Conservation (phyloP, 2,113 vertebrate genomes). For the Lophotis ruficrista region DNA sequence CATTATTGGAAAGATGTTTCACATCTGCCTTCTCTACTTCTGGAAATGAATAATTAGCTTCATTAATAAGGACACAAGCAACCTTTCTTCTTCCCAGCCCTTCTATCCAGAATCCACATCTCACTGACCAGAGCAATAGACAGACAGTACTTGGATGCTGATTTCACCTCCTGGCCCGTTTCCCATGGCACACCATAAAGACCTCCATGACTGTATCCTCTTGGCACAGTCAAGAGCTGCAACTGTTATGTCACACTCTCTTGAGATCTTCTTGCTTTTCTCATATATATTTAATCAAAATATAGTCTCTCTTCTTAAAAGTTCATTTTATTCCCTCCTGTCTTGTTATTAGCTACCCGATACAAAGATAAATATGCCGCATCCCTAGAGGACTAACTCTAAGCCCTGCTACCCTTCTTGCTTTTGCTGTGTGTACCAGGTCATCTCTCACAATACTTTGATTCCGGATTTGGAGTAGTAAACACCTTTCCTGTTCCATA, state of each 20-base stretch:
- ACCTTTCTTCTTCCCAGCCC: background rate
- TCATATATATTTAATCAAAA: background rate
- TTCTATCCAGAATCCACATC: background rate
- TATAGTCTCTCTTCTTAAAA: background rate
- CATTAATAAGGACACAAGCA: background rate
- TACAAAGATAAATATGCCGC: background rate
- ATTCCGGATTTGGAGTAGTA: background rate
- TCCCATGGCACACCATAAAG: background rate
- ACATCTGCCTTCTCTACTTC: background rate
- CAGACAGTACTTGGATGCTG: background rate
- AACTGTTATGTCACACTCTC: background rate
- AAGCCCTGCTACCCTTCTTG: accelerated
- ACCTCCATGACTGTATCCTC: background rate
- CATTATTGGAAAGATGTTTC: background rate
- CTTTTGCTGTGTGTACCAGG: background rate
- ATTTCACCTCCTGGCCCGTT: background rate
- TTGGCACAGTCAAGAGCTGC: background rate
- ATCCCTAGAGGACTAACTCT: background rate
- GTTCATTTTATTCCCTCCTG: background rate
- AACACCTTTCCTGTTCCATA: accelerated
- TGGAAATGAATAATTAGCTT: background rate
- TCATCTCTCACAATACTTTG: accelerated
- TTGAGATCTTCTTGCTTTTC: background rate
- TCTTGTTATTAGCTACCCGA: background rate
- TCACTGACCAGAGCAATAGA: background rate